Evolutionary conservation across 2,888 invertebrate species (phyloP).

Genomic region (Diabrotica balteata): DNA sequence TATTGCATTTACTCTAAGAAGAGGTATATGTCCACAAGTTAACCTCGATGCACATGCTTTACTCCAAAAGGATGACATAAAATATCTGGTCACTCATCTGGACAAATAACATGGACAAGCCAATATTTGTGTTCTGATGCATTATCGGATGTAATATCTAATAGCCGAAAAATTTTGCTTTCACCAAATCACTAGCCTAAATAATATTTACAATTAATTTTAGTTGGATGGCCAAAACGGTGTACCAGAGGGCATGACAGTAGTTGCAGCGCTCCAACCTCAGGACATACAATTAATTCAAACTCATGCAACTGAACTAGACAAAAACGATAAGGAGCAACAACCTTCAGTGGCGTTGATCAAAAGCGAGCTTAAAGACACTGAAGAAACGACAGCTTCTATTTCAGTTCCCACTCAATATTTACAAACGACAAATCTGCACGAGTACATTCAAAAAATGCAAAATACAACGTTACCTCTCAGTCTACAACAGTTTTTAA

Average conservation of each 20-base stretch:
- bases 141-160: too few relatives aligned
- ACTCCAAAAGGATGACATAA: too few relatives aligned
- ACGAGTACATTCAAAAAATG: conserved; percentile 62
- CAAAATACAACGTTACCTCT: conserved; percentile 62
- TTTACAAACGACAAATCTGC: conserved; percentile 64
- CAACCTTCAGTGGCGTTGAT: conserved; percentile 62
- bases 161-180: too few relatives aligned
- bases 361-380: conserved; percentile 56
- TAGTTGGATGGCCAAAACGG: conserved; percentile 61
- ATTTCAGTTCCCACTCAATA: conserved; percentile 64
- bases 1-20: too few relatives aligned
- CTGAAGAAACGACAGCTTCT: conserved; percentile 45
- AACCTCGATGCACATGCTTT: too few relatives aligned
- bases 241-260: conserved; percentile 70
- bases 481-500: conserved; percentile 69
- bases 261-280: conserved; percentile 72
- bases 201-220: conserved; percentile 4
- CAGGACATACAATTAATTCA: conserved; percentile 73
- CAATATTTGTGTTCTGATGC: too few relatives aligned
- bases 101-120: too few relatives aligned
- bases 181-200: too few relatives aligned
- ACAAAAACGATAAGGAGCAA: conserved; percentile 54
- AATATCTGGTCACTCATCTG: too few relatives aligned
- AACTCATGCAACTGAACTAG: conserved; percentile 51
- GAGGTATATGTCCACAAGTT: too few relatives aligned